phyloP scores from a whole-genome alignment of 2,797 vertebrate species.

The Sebastes kiyomatsui region DNA sequence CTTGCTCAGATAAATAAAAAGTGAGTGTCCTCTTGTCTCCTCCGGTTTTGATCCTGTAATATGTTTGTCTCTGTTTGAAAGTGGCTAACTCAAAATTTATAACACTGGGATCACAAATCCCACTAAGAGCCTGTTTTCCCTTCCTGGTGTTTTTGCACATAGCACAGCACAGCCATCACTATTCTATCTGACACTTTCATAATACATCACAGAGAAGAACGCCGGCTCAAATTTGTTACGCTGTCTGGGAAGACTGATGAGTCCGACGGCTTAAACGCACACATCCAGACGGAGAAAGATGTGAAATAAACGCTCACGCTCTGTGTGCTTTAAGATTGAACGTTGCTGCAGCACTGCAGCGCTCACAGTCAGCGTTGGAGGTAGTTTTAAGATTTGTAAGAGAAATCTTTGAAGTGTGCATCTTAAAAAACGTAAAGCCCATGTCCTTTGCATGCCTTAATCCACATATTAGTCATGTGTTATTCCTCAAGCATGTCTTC shows the following conservation, averaged over 20 bases:
- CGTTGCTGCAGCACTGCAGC: background rate
- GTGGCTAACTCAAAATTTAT: background rate
- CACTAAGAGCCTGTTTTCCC: background rate
- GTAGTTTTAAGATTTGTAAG: constrained; percentile 7
- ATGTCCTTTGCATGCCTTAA: background rate
- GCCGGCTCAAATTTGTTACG: constrained; percentile 46
- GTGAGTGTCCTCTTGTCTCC: background rate
- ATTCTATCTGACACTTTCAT: constrained; percentile 46
- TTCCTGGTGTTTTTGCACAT: constrained; percentile 28
- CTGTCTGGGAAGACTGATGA: constrained; percentile 65
- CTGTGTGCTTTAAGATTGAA: background rate
- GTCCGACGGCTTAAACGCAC: constrained; percentile 28
- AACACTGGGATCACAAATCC: background rate
- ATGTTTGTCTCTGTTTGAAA: constrained; percentile 6
- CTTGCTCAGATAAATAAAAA: constrained; percentile 33
- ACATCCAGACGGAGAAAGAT: constrained; percentile 22
- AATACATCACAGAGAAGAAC: constrained; percentile 39
- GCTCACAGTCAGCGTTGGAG: background rate
- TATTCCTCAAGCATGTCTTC: constrained; percentile 12
- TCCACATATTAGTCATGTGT: constrained; percentile 17
- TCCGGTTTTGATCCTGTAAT: background rate
- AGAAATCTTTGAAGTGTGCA: constrained; percentile 12
- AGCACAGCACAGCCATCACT: constrained; percentile 29
- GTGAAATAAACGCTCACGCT: constrained; percentile 21
- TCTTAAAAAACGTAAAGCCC: background rate